phyloP scores from a whole-genome alignment of 2,888 invertebrate species.

The Vanessa cardui region DNA sequence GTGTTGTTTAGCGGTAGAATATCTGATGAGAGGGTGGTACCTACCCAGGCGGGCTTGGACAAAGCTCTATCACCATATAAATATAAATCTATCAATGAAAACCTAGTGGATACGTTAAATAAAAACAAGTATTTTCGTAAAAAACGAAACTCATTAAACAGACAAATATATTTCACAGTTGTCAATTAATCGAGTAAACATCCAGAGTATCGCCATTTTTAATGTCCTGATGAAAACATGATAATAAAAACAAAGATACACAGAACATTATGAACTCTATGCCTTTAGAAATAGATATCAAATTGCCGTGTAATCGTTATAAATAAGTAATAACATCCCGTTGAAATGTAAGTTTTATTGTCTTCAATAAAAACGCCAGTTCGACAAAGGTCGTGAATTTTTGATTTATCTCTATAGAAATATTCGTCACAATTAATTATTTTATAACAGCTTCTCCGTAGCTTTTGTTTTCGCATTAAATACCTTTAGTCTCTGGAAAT shows the following conservation, averaged over 20 bases:
- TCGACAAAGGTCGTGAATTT: conserved; percentile 36
- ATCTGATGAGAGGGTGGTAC: too few relatives aligned
- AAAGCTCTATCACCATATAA: too few relatives aligned
- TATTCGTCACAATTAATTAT: conserved; percentile 37
- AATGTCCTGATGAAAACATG: conserved; percentile 23
- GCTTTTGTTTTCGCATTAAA: conserved; percentile 35
- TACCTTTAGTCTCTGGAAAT: conserved; percentile 13
- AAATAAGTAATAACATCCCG: conserved; percentile 26
- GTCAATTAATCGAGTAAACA: conserved; percentile 41
- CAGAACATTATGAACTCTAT: conserved; percentile 10
- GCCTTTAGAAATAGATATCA: not conserved
- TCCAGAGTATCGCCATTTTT: conserved; percentile 27
- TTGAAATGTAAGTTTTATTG: conserved; percentile 39
- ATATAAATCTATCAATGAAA: too few relatives aligned
- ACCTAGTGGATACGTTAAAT: too few relatives aligned
- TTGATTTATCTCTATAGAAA: conserved; percentile 38
- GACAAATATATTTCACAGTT: conserved; percentile 26
- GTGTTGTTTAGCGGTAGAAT: too few relatives aligned
- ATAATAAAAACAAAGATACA: conserved; percentile 6
- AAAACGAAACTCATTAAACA: not conserved
- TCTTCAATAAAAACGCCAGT: conserved; percentile 38
- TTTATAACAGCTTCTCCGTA: conserved; percentile 34
- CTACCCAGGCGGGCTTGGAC: too few relatives aligned
- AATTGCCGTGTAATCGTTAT: not conserved
- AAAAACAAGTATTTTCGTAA: too few relatives aligned